Evolutionary conservation across 1,140 invertebrate species (phyloP).

Genomic region (Eumaeus atala): DNA sequence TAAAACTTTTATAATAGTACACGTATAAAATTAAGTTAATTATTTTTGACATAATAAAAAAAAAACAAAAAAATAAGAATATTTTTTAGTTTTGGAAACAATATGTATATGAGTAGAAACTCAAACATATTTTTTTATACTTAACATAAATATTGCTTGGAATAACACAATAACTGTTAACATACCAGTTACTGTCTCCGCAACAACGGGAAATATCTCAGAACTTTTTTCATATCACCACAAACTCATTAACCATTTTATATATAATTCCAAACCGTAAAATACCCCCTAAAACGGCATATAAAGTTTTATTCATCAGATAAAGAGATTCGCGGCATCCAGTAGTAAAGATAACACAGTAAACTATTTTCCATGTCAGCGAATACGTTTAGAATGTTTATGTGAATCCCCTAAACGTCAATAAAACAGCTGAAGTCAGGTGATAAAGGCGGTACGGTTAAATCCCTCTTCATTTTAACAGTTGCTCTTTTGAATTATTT

Average conservation of each 20-base stretch:
- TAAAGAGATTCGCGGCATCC: conserved; percentile 48
- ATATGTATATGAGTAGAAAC: too few species aligned
- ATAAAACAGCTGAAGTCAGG: conserved; percentile 35
- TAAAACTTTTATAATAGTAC: too few species aligned
- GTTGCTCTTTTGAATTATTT: conserved; percentile 14
- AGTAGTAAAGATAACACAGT: conserved; percentile 56
- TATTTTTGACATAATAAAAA: too few species aligned
- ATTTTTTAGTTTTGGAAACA: too few species aligned
- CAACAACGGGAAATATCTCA: conserved; percentile 5
- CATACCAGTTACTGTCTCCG: too few species aligned
- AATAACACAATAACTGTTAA: too few species aligned
- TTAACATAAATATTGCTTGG: too few species aligned
- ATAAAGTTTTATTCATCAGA: conserved; percentile 66
- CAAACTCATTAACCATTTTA: conserved; percentile 69
- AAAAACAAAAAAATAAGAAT: too few species aligned
- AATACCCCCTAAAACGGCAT: conserved; percentile 56
- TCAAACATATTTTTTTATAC: too few species aligned
- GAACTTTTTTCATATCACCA: conserved; percentile 33
- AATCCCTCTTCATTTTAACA: conserved; percentile 36
- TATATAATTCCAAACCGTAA: conserved; percentile 59
- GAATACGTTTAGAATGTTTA: conserved; percentile 43
- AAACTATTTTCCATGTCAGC: conserved; percentile 69
- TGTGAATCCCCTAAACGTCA: conserved; percentile 23
- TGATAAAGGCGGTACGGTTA: conserved; percentile 40
- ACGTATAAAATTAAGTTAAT: too few species aligned